Evolutionary conservation across 1,140 invertebrate genomes (phyloP).

Genomic region (Macrotrachela quadricornifera): DNA sequence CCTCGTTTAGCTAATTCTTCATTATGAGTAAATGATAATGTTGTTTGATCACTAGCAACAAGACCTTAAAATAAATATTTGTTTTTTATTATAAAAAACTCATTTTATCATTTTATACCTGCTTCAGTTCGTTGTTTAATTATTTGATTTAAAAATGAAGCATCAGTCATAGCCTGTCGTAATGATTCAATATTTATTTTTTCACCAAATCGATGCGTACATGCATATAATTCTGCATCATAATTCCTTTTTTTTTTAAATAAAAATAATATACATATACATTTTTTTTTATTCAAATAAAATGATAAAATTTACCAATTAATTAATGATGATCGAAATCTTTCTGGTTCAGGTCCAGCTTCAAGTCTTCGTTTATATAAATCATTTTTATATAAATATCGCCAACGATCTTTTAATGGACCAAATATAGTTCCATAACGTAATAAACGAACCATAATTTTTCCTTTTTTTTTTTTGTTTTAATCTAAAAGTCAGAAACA

Average conservation of each 20-base stretch:
- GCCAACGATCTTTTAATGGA: conserved; percentile 1
- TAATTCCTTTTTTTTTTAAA: conserved; percentile 44
- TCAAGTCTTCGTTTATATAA: conserved; percentile 14
- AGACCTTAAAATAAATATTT: neutral
- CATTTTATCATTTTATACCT: conserved; percentile 43
- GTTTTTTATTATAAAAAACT: conserved; percentile 35
- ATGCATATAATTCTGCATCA: conserved; percentile 62
- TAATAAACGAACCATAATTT: no score
- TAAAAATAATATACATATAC: neutral
- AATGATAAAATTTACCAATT: conserved; percentile 15
- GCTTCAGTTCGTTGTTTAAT: conserved; percentile 22
- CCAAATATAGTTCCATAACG: no score
- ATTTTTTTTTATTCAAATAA: neutral
- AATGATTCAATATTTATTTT: conserved; percentile 48
- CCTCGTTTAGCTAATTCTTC: conserved; percentile 43
- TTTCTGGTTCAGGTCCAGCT: conserved; percentile 17
- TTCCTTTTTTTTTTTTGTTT: no score
- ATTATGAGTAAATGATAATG: conserved; percentile 44
- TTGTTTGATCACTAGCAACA: conserved; percentile 34
- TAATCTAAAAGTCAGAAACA: no score
- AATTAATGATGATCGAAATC: conserved; percentile 17
- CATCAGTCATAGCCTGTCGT: conserved; percentile 51
- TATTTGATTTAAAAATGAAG: conserved; percentile 13
- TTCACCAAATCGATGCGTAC: conserved; percentile 61
- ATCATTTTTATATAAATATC: conserved; percentile 4